Percentiles rank a stretch among this genome's conserved stretches.
phyloP scores from a whole-genome alignment of 2,797 vertebrate genomes.

The Pteronotus mesoamericanus region DNA sequence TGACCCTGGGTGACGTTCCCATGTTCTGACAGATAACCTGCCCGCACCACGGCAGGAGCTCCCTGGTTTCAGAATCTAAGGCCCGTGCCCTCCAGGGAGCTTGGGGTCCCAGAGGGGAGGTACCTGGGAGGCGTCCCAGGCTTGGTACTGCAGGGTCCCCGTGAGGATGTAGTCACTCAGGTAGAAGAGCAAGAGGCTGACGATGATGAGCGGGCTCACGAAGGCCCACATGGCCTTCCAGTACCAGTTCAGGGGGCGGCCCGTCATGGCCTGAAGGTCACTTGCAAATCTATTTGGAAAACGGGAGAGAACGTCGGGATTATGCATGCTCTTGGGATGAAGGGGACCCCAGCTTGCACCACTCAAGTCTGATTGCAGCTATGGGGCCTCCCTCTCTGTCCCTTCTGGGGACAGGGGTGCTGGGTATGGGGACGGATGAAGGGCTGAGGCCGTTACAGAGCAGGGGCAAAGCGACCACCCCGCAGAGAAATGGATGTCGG shows the following conservation, averaged over 20 bases:
- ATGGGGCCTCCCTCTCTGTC: not conserved
- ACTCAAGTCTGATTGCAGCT: not conserved
- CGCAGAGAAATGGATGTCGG: not conserved
- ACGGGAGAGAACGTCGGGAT: not conserved
- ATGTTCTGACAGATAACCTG: not conserved
- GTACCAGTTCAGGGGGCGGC: slow-evolving; percentile 87
- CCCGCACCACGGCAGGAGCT: fast-evolving
- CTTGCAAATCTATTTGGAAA: slow-evolving; percentile 88
- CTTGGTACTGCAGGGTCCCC: slow-evolving; percentile 91
- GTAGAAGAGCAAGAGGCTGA: slow-evolving; percentile 90
- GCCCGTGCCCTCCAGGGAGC: not conserved
- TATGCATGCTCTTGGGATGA: fast-evolving
- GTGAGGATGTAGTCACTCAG: slow-evolving; percentile 88
- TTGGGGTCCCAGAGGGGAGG: not conserved
- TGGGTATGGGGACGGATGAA: too few species aligned
- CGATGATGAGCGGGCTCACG: slow-evolving; percentile 88
- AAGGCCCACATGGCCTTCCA: slow-evolving; percentile 90
- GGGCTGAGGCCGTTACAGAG: not conserved
- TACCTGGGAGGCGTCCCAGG: slow-evolving; percentile 92
- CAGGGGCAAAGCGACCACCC: fast-evolving
- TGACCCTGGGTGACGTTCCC: not conserved
- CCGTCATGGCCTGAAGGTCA: slow-evolving; percentile 91
- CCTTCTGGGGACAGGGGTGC: not conserved
- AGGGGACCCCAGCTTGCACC: too few species aligned
- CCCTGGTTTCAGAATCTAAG: not conserved